phyloP scores from a whole-genome alignment of 2,113 vertebrate genomes.

The Phalacrocorax carbo region DNA sequence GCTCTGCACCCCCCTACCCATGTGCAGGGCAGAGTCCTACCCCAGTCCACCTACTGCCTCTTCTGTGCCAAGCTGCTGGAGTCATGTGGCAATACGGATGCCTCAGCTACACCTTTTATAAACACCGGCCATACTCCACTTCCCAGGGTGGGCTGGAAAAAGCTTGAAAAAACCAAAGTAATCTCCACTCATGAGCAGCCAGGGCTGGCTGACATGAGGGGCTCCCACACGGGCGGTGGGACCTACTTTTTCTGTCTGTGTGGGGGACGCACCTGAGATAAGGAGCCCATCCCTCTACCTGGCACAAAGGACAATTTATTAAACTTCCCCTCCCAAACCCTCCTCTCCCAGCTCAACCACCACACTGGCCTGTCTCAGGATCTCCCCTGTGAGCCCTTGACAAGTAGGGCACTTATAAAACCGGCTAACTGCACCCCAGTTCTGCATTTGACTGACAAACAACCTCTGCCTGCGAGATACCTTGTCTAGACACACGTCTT shows the following conservation, averaged over 20 bases:
- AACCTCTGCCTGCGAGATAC: background rate
- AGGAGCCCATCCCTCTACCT: background rate
- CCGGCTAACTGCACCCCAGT: background rate
- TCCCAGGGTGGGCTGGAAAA: background rate
- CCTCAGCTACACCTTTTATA: background rate
- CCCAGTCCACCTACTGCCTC: background rate
- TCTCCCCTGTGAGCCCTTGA: background rate
- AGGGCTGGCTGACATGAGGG: background rate
- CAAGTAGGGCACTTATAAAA: background rate
- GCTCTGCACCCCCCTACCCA: accelerated
- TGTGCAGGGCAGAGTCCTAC: background rate
- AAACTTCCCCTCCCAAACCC: background rate
- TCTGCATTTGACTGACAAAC: background rate
- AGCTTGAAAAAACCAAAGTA: background rate
- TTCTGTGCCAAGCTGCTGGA: accelerated
- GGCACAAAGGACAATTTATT: background rate
- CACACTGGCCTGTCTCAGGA: background rate
- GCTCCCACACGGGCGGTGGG: accelerated
- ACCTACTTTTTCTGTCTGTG: background rate
- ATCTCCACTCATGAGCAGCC: background rate
- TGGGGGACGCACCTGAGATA: background rate
- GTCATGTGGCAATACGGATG: accelerated
- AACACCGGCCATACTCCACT: background rate
- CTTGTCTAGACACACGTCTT: background rate
- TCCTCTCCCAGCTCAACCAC: background rate